A percentile compares a stretch with the other conserved stretches of the same genome.
phyloP scores from a whole-genome alignment of 2,888 invertebrate species.

The Drosophila falleni region DNA sequence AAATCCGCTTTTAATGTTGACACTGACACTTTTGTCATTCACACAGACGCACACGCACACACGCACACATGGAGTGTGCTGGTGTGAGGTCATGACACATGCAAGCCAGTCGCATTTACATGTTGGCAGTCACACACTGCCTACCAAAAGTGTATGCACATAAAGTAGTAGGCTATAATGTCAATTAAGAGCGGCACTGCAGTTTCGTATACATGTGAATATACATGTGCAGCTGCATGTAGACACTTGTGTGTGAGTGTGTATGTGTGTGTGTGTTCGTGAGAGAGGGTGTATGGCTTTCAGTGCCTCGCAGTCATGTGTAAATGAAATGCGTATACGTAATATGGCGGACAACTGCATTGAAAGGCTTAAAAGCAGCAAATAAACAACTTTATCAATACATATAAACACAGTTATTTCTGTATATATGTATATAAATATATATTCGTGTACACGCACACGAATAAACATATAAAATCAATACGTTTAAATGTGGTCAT shows the following conservation, averaged over 20 bases:
- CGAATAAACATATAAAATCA: constrained; percentile 72
- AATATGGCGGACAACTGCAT: constrained; percentile 57
- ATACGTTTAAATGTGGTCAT: constrained; percentile 82
- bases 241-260: constrained; percentile 9
- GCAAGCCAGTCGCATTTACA: constrained; percentile 77
- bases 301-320: constrained; percentile 74
- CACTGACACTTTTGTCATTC: constrained; percentile 83
- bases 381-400: constrained; percentile 53
- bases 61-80: neutral
- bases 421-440: neutral
- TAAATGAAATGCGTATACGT: constrained; percentile 77
- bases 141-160: constrained; percentile 72
- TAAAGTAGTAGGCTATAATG: constrained; percentile 82
- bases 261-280: neutral
- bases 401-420: constrained; percentile 4
- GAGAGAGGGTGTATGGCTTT: constrained; percentile 45
- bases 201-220: constrained; percentile 20
- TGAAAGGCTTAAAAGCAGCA: constrained; percentile 76
- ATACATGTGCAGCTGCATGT: constrained; percentile 16
- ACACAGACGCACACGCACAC: constrained; percentile 34
- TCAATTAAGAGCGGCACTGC: constrained; percentile 74
- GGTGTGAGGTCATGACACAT: constrained; percentile 58
- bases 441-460: neutral
- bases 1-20: constrained; percentile 85
- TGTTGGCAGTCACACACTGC: constrained; percentile 57